A percentile compares a stretch with the other conserved stretches of the same genome.
Conservation (phyloP, 2,113 vertebrate species). For the Neotoma lepida region DNA sequence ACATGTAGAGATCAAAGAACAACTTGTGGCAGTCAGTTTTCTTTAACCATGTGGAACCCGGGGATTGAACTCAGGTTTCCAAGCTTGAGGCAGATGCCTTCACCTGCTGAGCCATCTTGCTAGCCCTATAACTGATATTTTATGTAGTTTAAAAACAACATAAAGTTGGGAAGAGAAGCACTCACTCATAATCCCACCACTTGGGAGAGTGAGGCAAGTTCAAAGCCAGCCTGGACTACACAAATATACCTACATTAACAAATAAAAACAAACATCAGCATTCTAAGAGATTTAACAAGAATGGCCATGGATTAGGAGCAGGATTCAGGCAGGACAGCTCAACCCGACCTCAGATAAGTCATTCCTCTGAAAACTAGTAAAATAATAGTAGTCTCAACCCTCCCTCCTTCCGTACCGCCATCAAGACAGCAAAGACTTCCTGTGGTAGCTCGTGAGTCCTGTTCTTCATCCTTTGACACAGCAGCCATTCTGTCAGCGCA, state of each 20-base stretch:
- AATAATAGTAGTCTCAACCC: neutral
- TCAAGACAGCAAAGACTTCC: neutral
- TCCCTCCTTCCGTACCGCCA: neutral
- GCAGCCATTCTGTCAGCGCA: neutral
- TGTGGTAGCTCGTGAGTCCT: neutral
- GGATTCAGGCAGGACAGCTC: neutral
- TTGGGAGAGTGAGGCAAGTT: neutral
- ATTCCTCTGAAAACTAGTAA: neutral
- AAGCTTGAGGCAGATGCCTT: neutral
- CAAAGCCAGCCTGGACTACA: neutral
- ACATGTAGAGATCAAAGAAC: neutral
- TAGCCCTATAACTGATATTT: neutral
- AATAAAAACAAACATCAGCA: neutral
- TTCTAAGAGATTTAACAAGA: constrained; percentile 26
- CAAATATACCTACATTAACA: neutral
- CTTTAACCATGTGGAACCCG: neutral
- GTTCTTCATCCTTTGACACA: neutral
- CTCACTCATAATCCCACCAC: neutral
- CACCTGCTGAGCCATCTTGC: neutral
- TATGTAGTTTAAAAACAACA: constrained; percentile 27
- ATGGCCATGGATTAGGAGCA: neutral
- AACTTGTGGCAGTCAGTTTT: neutral
- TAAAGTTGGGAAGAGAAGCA: neutral
- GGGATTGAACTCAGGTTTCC: neutral
- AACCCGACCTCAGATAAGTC: neutral